Percentiles rank a stretch among this genome's conserved stretches.
Conservation (phyloP, 2,113 vertebrate genomes). For the Capreolus pygargus region DNA sequence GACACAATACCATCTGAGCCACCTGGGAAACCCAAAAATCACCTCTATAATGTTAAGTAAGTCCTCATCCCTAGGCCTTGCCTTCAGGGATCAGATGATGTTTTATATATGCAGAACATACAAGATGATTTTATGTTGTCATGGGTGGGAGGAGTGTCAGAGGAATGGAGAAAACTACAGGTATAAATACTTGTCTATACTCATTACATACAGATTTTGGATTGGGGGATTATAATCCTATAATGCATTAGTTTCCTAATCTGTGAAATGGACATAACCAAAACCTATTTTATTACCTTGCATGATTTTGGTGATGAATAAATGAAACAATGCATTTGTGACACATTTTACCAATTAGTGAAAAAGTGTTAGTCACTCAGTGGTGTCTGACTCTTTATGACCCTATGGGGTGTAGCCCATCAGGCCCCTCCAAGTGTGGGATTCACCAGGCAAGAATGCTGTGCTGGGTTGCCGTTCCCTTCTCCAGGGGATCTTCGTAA, state of each 20-base stretch:
- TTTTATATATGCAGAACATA: not conserved
- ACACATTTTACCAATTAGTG: not conserved
- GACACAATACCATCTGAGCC: not conserved
- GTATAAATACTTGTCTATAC: not conserved
- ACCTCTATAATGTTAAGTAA: not conserved
- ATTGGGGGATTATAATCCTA: not conserved
- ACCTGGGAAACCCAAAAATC: not conserved
- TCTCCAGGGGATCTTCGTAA: not conserved
- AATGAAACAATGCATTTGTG: not conserved
- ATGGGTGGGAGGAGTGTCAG: not conserved
- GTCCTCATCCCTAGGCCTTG: not conserved
- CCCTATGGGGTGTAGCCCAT: rapidly evolving
- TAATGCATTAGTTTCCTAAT: not conserved
- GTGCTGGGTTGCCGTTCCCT: not conserved
- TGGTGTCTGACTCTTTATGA: not conserved
- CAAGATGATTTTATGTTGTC: not conserved
- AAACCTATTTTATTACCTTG: not conserved
- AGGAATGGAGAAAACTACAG: not conserved
- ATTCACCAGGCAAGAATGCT: not conserved
- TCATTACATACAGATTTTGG: not conserved
- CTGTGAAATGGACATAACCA: not conserved
- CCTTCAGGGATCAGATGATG: not conserved
- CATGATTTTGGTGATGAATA: not conserved
- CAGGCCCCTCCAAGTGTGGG: too few relatives aligned
- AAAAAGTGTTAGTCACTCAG: not conserved